Evolutionary conservation across 2,113 vertebrate species (phyloP).

Genomic region (Tylochromis polylepis): DNA sequence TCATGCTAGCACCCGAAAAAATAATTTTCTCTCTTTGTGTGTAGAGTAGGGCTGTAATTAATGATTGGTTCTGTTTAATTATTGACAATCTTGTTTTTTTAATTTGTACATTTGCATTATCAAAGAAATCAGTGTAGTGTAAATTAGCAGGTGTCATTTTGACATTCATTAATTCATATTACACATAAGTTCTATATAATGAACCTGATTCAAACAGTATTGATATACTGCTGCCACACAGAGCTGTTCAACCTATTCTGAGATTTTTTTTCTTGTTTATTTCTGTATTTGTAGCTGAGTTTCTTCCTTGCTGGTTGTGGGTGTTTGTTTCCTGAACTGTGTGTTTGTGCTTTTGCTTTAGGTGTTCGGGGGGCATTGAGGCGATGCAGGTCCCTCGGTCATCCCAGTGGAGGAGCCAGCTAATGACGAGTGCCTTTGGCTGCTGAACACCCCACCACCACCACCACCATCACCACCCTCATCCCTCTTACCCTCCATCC

Average conservation of each 20-base stretch:
- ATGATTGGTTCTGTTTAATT: neutral
- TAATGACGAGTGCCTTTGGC: constrained; percentile 77
- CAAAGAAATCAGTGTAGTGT: neutral
- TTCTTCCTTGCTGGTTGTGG: neutral
- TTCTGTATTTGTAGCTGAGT: neutral
- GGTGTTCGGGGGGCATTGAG: constrained; percentile 82
- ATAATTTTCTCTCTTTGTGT: neutral
- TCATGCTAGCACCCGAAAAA: neutral
- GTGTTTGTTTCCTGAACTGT: neutral
- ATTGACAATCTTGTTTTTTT: neutral
- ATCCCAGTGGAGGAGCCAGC: constrained; percentile 86
- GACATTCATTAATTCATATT: neutral
- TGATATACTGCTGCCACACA: neutral
- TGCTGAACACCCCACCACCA: constrained; percentile 32
- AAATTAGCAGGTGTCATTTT: neutral
- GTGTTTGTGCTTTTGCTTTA: constrained; percentile 41
- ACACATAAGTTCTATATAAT: neutral
- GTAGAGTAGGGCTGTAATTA: neutral
- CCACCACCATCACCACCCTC: constrained; percentile 66
- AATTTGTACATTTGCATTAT: neutral
- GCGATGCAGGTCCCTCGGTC: constrained; percentile 86
- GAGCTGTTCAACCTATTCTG: neutral
- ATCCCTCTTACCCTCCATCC: constrained; percentile 61
- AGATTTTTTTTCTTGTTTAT: neutral
- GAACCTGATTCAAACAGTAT: neutral